Base-by-base conservation (phyloP, 1,140 invertebrate species). In the Drosophila tristis region DNA sequence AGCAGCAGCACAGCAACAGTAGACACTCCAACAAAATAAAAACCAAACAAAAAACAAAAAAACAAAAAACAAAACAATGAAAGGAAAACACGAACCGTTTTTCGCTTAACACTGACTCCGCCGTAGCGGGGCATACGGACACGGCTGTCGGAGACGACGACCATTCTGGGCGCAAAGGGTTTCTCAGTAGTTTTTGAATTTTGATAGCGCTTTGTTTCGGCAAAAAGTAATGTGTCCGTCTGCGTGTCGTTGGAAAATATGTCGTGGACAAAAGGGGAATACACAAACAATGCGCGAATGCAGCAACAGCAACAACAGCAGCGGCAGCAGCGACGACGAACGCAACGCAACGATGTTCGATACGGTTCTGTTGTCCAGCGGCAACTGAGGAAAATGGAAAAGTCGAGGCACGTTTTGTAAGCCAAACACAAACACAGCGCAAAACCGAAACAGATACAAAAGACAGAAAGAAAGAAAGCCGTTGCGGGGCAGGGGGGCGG, bases 121-220 rank as follows among this genome's bases (percentile, higher is more conserved):
- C 70, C 74, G 56, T 91, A 91, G 53, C 90, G 90, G 70, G 85
- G 84, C 55, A 91, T 63, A 47, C 86, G 90, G 55, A 91, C 75
- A 13, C 90, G 90, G 60, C 60, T 91, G 62, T 91, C 90, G 60
- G 90, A 91, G 29, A 91, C 90, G 72, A 91, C 90, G 73, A 91
- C 90, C 90, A 91, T 91, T 82, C 90, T 86, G 74, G 82, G 74
- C 71, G 70, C 70, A 59, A 81, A 82, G 25, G 42, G 56, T 67
- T 87, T 55, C 74, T 78, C 53, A 82, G 84, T 89, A 87, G 56
- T 31, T 67, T 87, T 78, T 87, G 82, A 87, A 87, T 87, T 78
- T 39, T 39, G 35, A 78, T 87, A 81, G 56, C 70, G 56, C 51
- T 57, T 54, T 78, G 85, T 26, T 50, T 47, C 50, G 65, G 48